Percentiles rank a stretch among this genome's conserved stretches.
Evolutionary conservation across 1,140 invertebrate species (phyloP).

Genomic region (Trichoplusia ni): DNA sequence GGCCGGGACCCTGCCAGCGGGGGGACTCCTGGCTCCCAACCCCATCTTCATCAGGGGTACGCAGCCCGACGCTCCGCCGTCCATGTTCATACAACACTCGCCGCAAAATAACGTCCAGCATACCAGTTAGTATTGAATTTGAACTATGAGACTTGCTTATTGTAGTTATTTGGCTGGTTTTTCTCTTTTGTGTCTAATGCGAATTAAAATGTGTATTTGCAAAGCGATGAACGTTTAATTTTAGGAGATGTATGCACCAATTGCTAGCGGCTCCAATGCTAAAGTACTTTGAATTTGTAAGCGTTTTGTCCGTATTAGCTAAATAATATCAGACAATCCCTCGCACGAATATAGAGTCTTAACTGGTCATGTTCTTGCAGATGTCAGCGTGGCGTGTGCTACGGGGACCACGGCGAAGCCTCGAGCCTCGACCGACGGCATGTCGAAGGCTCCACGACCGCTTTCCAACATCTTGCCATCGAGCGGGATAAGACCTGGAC

Average conservation of each 20-base stretch:
- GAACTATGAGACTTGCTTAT: slow-evolving; percentile 24
- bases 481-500: slow-evolving; percentile 86
- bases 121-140: slow-evolving; percentile 66
- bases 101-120: slow-evolving; percentile 82
- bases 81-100: slow-evolving; percentile 94
- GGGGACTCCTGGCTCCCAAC: slow-evolving; percentile 85
- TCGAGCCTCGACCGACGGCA: slow-evolving; percentile 68
- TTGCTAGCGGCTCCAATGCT: no score
- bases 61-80: slow-evolving; percentile 86
- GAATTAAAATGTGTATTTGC: background rate
- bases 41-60: slow-evolving; percentile 91
- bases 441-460: slow-evolving; percentile 83
- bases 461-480: slow-evolving; percentile 87
- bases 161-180: slow-evolving; percentile 8
- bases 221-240: no score
- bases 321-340: no score
- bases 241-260: no score
- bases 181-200: background rate
- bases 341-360: no score
- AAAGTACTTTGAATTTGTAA: no score
- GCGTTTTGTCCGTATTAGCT: no score
- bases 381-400: slow-evolving; percentile 58
- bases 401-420: slow-evolving; percentile 60
- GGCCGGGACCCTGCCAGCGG: slow-evolving; percentile 72
- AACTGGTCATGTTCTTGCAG: slow-evolving; percentile 33